A percentile compares a stretch with the other conserved stretches of the same genome.
phyloP scores from a whole-genome alignment of 2,113 vertebrate genomes.

The Scatophagus argus region DNA sequence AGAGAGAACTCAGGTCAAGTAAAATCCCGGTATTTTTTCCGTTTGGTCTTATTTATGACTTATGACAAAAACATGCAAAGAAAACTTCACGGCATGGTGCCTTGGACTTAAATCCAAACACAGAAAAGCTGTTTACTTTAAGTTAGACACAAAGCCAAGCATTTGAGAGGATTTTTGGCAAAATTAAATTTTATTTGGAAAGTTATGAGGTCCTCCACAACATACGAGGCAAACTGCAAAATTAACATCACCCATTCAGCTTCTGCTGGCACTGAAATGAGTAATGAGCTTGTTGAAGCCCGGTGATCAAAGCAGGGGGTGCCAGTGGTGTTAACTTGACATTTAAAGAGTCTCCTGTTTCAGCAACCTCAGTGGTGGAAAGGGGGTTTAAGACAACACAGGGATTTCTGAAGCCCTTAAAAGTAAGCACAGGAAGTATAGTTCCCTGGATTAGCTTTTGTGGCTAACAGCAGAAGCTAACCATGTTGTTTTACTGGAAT shows the following conservation, averaged over 20 bases:
- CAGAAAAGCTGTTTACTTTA: no score
- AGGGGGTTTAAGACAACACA: not conserved
- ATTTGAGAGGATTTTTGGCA: not conserved
- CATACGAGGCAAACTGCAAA: not conserved
- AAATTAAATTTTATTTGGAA: not conserved
- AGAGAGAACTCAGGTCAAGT: not conserved
- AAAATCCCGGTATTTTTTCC: not conserved
- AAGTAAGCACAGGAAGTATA: not conserved
- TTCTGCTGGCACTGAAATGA: not conserved
- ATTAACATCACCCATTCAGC: not conserved
- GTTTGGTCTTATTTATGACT: no score
- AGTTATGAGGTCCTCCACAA: no score
- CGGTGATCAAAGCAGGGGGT: not conserved
- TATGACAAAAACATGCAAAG: no score
- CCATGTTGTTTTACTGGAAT: not conserved
- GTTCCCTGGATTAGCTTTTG: not conserved
- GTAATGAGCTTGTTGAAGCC: not conserved
- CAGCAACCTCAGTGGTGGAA: not conserved
- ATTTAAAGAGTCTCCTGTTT: not conserved
- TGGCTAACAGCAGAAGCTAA: not conserved
- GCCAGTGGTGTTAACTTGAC: not conserved
- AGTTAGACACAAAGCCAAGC: not conserved
- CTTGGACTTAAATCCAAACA: no score
- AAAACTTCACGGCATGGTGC: no score
- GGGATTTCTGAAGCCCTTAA: not conserved